These are phyloP conservation scores for Diaperis boleti DNA, from an alignment of 2,888 invertebrate species.

Conservation along the genomic window DNA sequence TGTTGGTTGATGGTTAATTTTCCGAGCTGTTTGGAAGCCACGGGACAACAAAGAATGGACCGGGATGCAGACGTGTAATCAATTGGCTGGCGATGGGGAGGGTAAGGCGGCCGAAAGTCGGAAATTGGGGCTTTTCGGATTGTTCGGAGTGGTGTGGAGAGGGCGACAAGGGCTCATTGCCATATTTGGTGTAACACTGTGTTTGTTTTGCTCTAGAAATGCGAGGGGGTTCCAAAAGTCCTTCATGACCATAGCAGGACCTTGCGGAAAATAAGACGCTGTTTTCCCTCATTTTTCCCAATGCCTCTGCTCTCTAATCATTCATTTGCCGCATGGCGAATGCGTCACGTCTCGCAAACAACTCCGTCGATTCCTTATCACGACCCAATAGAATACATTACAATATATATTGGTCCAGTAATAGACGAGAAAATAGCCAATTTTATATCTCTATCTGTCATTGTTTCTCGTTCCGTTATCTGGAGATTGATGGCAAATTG, in stretches of 20 bases:
- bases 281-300: too few species aligned
- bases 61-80: constrained; percentile 11
- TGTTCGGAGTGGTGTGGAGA: neutral
- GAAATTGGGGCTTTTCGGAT: neutral
- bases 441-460: constrained; percentile 55
- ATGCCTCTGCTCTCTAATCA: constrained; percentile 17
- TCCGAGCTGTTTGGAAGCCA: constrained; percentile 37
- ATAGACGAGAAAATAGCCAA: constrained; percentile 58
- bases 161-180: too few species aligned
- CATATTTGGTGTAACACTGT: too few species aligned
- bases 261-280: too few species aligned
- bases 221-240: too few species aligned
- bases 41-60: constrained; percentile 19
- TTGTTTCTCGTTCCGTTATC: constrained; percentile 34
- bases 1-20: constrained; percentile 41
- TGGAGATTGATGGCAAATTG: constrained; percentile 33
- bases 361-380: constrained; percentile 43
- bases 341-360: constrained; percentile 33
- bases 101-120: constrained; percentile 2
- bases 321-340: constrained; percentile 7
- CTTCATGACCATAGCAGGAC: too few species aligned
- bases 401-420: constrained; percentile 58
- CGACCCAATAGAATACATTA: constrained; percentile 58
- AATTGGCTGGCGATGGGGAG: constrained; percentile 4
- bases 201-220: too few species aligned